phyloP scores from a whole-genome alignment of 2,113 vertebrate species.

The Hemibagrus wyckioides region DNA sequence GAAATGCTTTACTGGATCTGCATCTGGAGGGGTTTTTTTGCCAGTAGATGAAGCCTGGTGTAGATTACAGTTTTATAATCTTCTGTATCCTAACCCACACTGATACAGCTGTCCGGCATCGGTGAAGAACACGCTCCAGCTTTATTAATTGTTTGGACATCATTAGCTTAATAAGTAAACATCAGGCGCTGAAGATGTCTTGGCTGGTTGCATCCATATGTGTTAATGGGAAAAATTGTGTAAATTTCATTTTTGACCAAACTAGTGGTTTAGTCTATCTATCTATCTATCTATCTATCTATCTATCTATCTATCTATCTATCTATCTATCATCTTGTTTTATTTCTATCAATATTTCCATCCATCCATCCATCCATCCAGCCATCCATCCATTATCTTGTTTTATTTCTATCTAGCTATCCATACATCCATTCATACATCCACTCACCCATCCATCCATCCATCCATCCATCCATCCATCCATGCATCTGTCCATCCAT shows the following conservation, averaged over 20 bases:
- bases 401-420: no score
- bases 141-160: not conserved
- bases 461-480: no score
- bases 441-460: no score
- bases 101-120: not conserved
- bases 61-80: not conserved
- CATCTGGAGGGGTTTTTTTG: not conserved
- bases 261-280: not conserved
- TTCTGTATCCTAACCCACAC: not conserved
- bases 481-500: no score
- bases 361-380: conserved; percentile 18
- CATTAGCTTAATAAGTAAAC: not conserved
- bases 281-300: conserved; percentile 9
- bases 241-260: not conserved
- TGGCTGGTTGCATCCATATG: not conserved
- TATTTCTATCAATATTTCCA: not conserved
- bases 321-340: conserved; percentile 24
- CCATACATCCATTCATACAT: no score
- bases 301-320: conserved; percentile 4
- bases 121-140: not conserved
- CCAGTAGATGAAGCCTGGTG: not conserved
- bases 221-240: not conserved
- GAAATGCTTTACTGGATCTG: not conserved
- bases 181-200: not conserved
- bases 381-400: conserved; percentile 29